Base-by-base conservation (phyloP, 2,113 vertebrate species). In the Myocastor coypus region DNA sequence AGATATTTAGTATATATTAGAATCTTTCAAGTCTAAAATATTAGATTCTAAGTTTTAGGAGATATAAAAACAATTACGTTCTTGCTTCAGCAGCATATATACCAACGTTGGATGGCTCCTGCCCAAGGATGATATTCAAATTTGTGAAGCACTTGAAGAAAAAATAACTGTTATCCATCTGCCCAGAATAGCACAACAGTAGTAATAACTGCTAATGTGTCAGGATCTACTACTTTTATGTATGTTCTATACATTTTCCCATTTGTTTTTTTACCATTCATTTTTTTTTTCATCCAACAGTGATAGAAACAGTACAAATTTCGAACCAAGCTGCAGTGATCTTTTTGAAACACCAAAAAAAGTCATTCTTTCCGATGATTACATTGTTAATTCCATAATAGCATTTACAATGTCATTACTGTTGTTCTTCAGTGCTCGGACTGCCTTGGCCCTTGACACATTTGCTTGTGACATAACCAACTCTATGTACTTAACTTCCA, bases 21-120 rank as follows among this genome's bases (percentile, higher is more conserved):
- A 96, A 64, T 84, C 92, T 92, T 75, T 91, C 52, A 83, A 40
- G 40, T 69, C 50, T 87, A 81, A 86, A 86, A 83, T 61, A 75
- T 68, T 55, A 92, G 32, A 87, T 90, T 83, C 46, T 81, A 87
- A 12, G 32, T 40, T 13, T 59, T 37, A 26, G 40, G 59, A 91
- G 66, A 80, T 52, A 80, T 32, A 89, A 90, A 83, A 61, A 68
- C 7, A 88, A 30, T 91, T 78, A 78, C 17, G 12, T 78, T 30
- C 75, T 77, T 46, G 42, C 26, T 77, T 77, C 26, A 77, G 75
- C 75, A 46, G 26, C 75, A 77, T 11, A 30, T 30, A 46, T 5
- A 46, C 26, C 50, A 77, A 77, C 30, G 26, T 50, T 46, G 42
- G 75, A 50, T 77, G 26, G 7, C 75, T 78, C 14, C 5, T 78